A percentile compares a stretch with the other conserved stretches of the same genome.
Evolutionary conservation across 2,888 invertebrate genomes (phyloP).

Genomic region (Cheilosia variabilis): DNA sequence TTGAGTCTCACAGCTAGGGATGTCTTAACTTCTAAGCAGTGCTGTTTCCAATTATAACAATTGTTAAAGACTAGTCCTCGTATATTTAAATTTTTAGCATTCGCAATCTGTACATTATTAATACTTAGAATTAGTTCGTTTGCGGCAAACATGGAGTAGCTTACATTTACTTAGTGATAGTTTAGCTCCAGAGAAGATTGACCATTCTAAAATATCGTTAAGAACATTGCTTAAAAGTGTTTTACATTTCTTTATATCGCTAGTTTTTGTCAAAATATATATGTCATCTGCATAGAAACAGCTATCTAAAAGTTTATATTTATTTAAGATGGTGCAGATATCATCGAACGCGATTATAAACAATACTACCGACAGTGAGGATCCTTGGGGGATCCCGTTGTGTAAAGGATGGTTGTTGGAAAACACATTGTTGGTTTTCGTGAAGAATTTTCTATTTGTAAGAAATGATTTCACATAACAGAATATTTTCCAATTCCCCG

Average conservation of each 20-base stretch:
- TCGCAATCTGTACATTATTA: conserved; percentile 4
- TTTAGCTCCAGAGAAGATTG: conserved; percentile 4
- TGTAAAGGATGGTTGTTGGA: too few species aligned
- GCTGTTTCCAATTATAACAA: conserved; percentile 23
- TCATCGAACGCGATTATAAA: not conserved
- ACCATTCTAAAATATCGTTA: too few species aligned
- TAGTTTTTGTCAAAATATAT: conserved; percentile 4
- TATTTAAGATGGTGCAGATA: conserved; percentile 11
- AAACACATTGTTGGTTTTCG: too few species aligned
- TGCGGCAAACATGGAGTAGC: not conserved
- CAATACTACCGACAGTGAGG: too few species aligned
- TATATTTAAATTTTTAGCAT: conserved; percentile 1
- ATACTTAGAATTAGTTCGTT: conserved; percentile 3
- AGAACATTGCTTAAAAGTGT: not conserved
- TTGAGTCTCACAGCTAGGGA: not conserved
- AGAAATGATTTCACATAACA: too few species aligned
- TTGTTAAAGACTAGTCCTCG: conserved; percentile 16
- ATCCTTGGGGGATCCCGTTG: too few species aligned
- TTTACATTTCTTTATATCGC: conserved; percentile 4
- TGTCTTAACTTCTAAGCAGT: conserved; percentile 1
- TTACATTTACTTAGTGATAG: conserved; percentile 18
- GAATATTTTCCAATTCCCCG: too few species aligned
- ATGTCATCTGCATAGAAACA: conserved; percentile 20
- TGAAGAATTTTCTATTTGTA: too few species aligned
- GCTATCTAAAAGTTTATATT: conserved; percentile 1